Evolutionary conservation across 2,888 invertebrate genomes (phyloP), one percentile per base, ranked within the genome.

Genomic region (Hedya salicella): DNA sequence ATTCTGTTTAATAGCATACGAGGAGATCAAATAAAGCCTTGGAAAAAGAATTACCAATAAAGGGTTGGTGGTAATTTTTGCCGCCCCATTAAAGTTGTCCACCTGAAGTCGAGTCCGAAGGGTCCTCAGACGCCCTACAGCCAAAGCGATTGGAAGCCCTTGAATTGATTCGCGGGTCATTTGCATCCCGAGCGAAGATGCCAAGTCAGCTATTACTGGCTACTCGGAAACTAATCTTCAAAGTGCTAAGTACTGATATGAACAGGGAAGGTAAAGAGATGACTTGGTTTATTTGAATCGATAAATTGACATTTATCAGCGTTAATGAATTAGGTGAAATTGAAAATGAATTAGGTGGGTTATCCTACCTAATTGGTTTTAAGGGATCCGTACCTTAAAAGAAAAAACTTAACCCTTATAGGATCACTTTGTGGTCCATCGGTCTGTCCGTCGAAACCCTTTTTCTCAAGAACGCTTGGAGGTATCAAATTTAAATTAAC

Each of bases 171-270:
- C 67, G 57, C 54, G 68, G 71, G 73, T 78, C 75, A 88, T 89
- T 89, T 87, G 88, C 88, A 89, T 89, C 73, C 74, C 73, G 88
- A 87, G 85, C 85, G 87, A 73, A 67, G 74, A 72, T 74, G 81
- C 79, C 70, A 71, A 81, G 76, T 84, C 83, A 81, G 85, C 86
- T 81, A 83, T 83, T 81, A 84, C 79, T 75, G 78, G 75, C 75
- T 78, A 80, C 83, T 85, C 78, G 72, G 74, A 80, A 85, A 86
- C 86, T 86, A 86, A 87, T 88, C 84, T 81, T 78, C 78, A 79
- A 78, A 85, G 84, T 79, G 77, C 77, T 77, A 70, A 77, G 76
- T 74, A 74, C 75, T 72, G 62, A 56, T 67, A 70, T 36, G 49
- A 2, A 42, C 69, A 49, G 69, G 70, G 68, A 48, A 14, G 68